These are phyloP conservation scores for Prosapia bicincta DNA, from an alignment of 2,888 invertebrate species.

Conservation along the genomic window DNA sequence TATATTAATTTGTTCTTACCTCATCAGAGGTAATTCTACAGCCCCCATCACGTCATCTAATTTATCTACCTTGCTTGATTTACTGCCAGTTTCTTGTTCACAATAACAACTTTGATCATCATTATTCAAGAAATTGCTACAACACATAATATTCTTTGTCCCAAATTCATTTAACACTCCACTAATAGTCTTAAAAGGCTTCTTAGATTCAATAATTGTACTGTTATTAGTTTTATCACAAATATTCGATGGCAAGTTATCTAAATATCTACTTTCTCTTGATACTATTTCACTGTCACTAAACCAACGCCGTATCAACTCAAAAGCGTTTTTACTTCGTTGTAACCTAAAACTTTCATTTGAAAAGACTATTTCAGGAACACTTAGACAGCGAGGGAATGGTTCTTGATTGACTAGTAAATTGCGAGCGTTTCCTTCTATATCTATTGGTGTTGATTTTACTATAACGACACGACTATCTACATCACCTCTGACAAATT, in stretches of 20 bases:
- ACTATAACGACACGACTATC: slow-evolving; percentile 9
- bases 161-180: background rate
- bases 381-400: slow-evolving; percentile 18
- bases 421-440: background rate
- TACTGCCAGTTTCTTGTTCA: background rate
- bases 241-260: background rate
- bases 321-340: slow-evolving; percentile 12
- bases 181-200: background rate
- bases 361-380: slow-evolving; percentile 14
- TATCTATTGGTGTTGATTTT: slow-evolving; percentile 13
- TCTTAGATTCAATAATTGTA: background rate
- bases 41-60: background rate
- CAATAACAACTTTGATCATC: background rate
- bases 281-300: slow-evolving; percentile 21
- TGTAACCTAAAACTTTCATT: background rate
- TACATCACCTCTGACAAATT: slow-evolving; percentile 7
- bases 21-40: slow-evolving; percentile 42
- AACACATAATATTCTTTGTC: background rate
- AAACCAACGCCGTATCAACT: slow-evolving; percentile 19
- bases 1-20: slow-evolving; percentile 36
- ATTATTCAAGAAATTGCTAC: background rate
- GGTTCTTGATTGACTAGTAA: background rate
- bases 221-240: background rate
- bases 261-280: background rate
- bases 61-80: background rate